These are phyloP conservation scores for Chionis minor DNA, from an alignment of 2,113 vertebrate species.

Conservation along the genomic window DNA sequence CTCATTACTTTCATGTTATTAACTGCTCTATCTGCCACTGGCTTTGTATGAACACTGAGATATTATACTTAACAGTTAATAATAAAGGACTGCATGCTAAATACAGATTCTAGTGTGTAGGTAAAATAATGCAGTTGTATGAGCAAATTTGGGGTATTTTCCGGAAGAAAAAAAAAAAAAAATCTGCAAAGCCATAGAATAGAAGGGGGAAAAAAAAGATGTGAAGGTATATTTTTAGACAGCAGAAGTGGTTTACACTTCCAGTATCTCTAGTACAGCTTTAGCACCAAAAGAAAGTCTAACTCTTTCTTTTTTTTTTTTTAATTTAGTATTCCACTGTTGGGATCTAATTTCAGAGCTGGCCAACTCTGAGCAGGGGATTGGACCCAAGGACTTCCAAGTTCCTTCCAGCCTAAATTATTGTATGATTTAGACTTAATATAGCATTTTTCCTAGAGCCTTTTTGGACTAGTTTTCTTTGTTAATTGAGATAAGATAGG, in stretches of 20 bases:
- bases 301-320: background rate
- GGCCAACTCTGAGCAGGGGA: background rate
- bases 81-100: background rate
- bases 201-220: background rate
- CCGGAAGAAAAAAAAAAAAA: background rate
- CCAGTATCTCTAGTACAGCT: background rate
- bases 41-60: slow-evolving; percentile 6
- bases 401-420: background rate
- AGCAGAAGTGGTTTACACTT: background rate
- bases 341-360: background rate
- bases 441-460: background rate
- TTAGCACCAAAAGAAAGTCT: background rate
- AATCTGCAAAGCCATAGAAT: background rate
- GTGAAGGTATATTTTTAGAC: background rate
- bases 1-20: slow-evolving; percentile 60
- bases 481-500: background rate
- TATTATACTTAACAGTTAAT: slow-evolving; percentile 31
- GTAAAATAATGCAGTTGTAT: background rate
- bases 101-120: background rate
- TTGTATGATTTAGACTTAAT: background rate
- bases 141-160: background rate
- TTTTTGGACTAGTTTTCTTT: background rate
- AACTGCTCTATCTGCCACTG: slow-evolving; percentile 45
- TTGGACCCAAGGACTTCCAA: background rate
- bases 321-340: background rate